Conservation (phyloP, 2,888 invertebrate species). For the Willowsia nigromaculata region DNA sequence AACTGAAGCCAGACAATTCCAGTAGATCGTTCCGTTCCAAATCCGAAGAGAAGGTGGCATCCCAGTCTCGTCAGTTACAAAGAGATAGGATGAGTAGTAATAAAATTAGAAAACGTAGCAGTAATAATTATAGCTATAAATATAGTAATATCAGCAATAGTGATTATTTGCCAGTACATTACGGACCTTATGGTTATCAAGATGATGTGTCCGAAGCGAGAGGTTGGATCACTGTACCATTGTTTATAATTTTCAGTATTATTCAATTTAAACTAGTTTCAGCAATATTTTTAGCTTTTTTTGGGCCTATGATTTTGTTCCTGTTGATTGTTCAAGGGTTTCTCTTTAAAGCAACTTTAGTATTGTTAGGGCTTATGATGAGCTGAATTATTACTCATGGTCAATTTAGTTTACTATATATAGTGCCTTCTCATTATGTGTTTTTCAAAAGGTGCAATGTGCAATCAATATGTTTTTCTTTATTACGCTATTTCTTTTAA, state of each 20-base stretch:
- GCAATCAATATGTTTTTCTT: too few relatives aligned
- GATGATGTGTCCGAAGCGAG: slow-evolving; percentile 46
- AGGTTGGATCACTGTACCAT: slow-evolving; percentile 31
- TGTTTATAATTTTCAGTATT: slow-evolving; percentile 63
- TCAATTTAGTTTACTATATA: too few relatives aligned
- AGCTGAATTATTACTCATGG: too few relatives aligned
- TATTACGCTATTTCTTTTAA: too few relatives aligned
- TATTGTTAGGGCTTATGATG: slow-evolving; percentile 35
- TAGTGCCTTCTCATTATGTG: too few relatives aligned
- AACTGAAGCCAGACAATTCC: not conserved
- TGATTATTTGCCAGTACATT: slow-evolving; percentile 53
- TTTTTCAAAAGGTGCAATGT: too few relatives aligned
- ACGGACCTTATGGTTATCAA: slow-evolving; percentile 43
- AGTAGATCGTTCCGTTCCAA: not conserved
- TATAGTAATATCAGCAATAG: not conserved
- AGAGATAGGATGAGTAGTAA: not conserved
- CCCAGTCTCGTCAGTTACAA: not conserved
- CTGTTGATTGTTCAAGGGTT: slow-evolving; percentile 47
- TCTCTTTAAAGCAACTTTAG: slow-evolving; percentile 20
- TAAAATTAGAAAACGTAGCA: not conserved
- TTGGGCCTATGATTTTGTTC: slow-evolving; percentile 57
- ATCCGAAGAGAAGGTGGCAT: slow-evolving; percentile 17
- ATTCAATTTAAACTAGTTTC: slow-evolving; percentile 60
- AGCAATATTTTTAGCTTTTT: slow-evolving; percentile 49
- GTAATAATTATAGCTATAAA: not conserved